Conservation (phyloP, 2,888 invertebrate genomes). For the Polydrusus cervinus region DNA sequence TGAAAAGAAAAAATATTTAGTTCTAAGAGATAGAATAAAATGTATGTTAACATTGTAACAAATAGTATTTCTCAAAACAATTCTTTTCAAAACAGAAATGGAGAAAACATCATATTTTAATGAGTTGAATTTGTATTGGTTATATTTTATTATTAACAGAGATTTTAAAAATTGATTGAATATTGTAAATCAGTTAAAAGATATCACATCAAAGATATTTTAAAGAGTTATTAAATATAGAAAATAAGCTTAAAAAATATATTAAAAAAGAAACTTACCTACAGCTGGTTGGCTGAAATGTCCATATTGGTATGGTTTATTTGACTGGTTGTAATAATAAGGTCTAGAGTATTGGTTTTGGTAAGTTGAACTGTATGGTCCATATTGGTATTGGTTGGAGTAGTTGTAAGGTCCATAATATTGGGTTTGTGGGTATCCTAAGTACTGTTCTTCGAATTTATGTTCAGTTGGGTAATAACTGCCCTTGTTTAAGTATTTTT, state of each 20-base stretch:
- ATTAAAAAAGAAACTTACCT: conserved; percentile 34
- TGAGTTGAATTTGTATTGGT: too few species aligned
- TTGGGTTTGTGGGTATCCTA: neutral
- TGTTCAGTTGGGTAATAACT: conserved; percentile 24
- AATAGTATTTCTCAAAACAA: too few species aligned
- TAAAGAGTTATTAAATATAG: neutral
- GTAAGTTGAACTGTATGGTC: conserved; percentile 25
- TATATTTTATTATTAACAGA: too few species aligned
- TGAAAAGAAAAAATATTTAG: conserved; percentile 35
- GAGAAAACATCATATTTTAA: too few species aligned
- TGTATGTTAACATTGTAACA: too few species aligned
- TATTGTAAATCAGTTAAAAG: too few species aligned
- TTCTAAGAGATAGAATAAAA: neutral
- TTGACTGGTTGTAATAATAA: neutral
- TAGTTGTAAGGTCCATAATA: conserved; percentile 11
- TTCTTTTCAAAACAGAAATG: too few species aligned
- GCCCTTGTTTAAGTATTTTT: neutral
- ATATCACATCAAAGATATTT: too few species aligned
- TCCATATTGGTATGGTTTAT: conserved; percentile 8
- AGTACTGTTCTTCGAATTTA: conserved; percentile 4
- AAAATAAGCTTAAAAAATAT: neutral
- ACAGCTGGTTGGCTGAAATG: conserved; percentile 22
- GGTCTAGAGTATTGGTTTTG: conserved; percentile 20
- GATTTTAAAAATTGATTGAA: too few species aligned
- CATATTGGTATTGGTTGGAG: conserved; percentile 7